phyloP scores from a whole-genome alignment of 2,797 vertebrate species.

The Girardinus metallicus region DNA sequence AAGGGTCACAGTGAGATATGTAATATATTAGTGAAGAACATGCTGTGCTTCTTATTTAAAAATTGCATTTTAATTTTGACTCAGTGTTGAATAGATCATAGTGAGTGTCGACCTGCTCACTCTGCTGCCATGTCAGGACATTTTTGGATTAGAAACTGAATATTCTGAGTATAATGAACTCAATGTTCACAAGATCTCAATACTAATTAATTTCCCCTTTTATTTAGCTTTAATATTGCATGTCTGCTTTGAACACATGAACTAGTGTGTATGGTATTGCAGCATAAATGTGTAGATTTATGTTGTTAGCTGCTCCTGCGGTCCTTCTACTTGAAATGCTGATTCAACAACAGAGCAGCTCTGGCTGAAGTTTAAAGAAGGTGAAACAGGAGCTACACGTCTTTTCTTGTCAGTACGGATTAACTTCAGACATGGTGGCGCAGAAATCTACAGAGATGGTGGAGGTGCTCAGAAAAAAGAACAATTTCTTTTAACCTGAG shows the following conservation, averaged over 20 bases:
- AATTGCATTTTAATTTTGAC: background rate
- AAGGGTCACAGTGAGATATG: background rate
- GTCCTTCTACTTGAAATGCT: slow-evolving; percentile 55
- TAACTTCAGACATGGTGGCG: slow-evolving; percentile 59
- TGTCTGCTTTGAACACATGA: background rate
- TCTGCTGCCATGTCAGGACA: background rate
- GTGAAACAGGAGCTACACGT: slow-evolving; percentile 30
- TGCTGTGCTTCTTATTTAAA: background rate
- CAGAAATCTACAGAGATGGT: slow-evolving; percentile 66
- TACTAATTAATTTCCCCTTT: background rate
- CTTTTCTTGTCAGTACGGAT: slow-evolving; percentile 48
- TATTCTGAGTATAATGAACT: background rate
- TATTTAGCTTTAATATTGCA: background rate
- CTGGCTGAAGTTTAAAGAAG: slow-evolving; percentile 18
- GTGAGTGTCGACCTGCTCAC: background rate
- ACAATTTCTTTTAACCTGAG: slow-evolving; percentile 21
- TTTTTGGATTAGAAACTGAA: background rate
- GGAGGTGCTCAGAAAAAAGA: slow-evolving; percentile 67
- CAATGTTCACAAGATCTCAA: background rate
- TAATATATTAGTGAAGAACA: background rate
- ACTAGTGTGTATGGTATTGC: background rate
- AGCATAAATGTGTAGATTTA: background rate
- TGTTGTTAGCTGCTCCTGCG: background rate
- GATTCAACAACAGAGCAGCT: slow-evolving; percentile 46
- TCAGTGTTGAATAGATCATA: background rate